Base-by-base conservation (phyloP, 1,140 invertebrate species). In the Tetranychus cinnabarinus region DNA sequence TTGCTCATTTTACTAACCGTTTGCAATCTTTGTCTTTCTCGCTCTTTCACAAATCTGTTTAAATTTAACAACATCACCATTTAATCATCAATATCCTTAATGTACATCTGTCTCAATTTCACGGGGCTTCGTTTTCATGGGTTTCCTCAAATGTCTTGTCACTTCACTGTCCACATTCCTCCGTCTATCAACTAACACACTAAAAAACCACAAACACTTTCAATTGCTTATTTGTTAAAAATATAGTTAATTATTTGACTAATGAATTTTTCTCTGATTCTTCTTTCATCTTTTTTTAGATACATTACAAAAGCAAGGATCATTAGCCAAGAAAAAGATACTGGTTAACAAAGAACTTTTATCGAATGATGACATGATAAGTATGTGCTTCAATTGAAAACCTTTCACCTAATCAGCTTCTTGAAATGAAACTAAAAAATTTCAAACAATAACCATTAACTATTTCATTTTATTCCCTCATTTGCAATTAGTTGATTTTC, bases 321-420 rank as follows among this genome's bases (percentile, higher is more conserved):
- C 50, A 33, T 46, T 59, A 39, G 34, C 45, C n/a, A 70, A 70
- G 59, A 70, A 69, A 62, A 69, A 68, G 59, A 70, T 74, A 37
- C 50, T 61, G 10, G 70, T 71, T 12, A 68, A 68, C 62, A 64
- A 65, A n/a, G 67, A 68, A 39, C 69, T 73, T 36, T 63, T 70
- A 23, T 66, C 36, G 13, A 48, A 56, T 59, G 56, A 61, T 47
- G 62, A 62, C 36, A 34, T 56, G 35, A 37, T 39, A 56, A 56
- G 55, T 56, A 23, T 23, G 23, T 23, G 23, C 23, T 23, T 23
- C 6, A 56, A 34, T 39, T 3, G 34, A 4, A 31, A 8, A 56
- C 39, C 5, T 6, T n/a, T 33, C 12, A 52, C n/a, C 50, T 47
- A n/a, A 15, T 15, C 15, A 47, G 13, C 7, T 47, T 3, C 7